phyloP scores from a whole-genome alignment of 37 sponge, comb jelly and placozoan genomes.

The Crambe crambe region DNA sequence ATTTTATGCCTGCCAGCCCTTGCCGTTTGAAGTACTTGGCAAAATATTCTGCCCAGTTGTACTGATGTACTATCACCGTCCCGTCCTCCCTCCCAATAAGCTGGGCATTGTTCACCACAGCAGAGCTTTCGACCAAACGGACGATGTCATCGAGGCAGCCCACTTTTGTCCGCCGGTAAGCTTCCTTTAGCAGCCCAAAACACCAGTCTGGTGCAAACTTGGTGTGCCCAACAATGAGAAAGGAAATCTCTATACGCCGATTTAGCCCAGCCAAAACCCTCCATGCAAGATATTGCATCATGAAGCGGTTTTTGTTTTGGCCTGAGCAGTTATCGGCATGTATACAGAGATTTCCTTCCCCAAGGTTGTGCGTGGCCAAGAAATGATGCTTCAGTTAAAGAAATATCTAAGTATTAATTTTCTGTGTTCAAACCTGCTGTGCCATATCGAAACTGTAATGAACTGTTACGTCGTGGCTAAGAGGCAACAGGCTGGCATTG shows the following conservation, averaged over 20 bases:
- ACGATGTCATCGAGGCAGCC: slow-evolving; percentile 30
- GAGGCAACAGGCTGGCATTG: background rate
- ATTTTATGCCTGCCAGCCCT: too few species aligned
- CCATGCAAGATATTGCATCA: slow-evolving; percentile 15
- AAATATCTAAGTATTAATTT: background rate
- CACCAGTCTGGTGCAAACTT: slow-evolving; percentile 49
- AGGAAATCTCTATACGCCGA: too few species aligned
- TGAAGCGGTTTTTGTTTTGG: slow-evolving; percentile 10
- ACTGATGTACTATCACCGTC: too few species aligned
- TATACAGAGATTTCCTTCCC: too few species aligned
- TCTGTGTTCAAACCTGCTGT: slow-evolving; percentile 40
- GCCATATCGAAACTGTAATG: slow-evolving; percentile 63
- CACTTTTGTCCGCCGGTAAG: slow-evolving; percentile 6
- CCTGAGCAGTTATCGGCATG: background rate
- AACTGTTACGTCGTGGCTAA: background rate
- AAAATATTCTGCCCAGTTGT: too few species aligned
- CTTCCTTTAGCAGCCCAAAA: slow-evolving; percentile 25
- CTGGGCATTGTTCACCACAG: slow-evolving; percentile 38
- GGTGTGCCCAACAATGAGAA: slow-evolving; percentile 27
- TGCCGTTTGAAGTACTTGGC: too few species aligned
- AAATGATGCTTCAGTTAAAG: too few species aligned
- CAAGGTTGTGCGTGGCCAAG: too few species aligned
- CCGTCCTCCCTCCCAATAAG: slow-evolving; percentile 23
- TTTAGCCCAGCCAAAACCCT: too few species aligned
- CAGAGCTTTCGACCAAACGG: slow-evolving; percentile 19